phyloP scores from a whole-genome alignment of 2,113 vertebrate genomes.

The Catharus bicknelli region DNA sequence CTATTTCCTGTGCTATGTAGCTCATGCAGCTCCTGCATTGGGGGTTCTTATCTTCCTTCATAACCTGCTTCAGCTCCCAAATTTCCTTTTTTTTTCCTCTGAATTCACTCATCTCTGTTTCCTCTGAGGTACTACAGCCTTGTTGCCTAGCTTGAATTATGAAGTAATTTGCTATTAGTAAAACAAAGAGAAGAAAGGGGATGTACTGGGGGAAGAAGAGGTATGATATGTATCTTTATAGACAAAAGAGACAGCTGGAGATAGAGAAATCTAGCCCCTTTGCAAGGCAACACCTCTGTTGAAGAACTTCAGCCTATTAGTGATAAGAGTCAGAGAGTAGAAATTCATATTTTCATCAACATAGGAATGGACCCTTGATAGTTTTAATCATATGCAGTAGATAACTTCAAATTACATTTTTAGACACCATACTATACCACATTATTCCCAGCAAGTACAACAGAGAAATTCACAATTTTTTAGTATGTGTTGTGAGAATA shows the following conservation, averaged over 20 bases:
- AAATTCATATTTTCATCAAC: neutral
- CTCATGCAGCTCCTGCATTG: neutral
- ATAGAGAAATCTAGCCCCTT: neutral
- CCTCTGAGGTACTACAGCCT: neutral
- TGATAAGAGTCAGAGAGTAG: neutral
- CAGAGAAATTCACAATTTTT: neutral
- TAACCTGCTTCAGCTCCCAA: neutral
- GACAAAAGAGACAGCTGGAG: neutral
- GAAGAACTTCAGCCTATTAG: neutral
- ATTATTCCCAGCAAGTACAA: neutral
- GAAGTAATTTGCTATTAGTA: neutral
- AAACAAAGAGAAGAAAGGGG: neutral
- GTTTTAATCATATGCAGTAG: neutral
- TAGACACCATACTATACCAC: neutral
- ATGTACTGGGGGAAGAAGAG: neutral
- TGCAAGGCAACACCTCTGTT: neutral
- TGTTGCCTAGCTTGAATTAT: neutral
- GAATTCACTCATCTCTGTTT: neutral
- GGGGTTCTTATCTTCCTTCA: neutral
- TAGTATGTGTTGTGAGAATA: neutral
- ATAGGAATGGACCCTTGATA: neutral
- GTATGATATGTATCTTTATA: accelerated
- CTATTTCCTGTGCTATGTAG: neutral
- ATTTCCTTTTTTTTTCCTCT: neutral
- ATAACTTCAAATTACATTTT: neutral